These are phyloP conservation scores for Lepidochitona cinerea DNA, from an alignment of 2,888 invertebrate genomes.

Conservation along the genomic window DNA sequence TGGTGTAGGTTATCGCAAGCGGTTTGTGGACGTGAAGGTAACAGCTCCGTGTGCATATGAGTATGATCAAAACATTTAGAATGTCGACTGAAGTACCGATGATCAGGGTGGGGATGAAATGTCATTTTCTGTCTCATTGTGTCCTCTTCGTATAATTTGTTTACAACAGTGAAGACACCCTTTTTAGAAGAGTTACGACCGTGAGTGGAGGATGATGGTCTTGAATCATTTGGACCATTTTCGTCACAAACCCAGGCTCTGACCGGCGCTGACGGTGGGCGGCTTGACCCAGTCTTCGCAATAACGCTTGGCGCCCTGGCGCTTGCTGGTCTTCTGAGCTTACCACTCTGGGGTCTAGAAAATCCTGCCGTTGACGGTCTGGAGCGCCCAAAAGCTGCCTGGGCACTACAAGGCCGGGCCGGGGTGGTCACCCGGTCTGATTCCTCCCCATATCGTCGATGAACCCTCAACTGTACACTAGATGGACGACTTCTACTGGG, in stretches of 20 bases:
- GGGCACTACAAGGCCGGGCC: slow-evolving; percentile 13
- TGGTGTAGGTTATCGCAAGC: slow-evolving; percentile 39
- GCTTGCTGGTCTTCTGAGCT: background rate
- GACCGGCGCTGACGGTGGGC: slow-evolving; percentile 24
- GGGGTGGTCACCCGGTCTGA: background rate
- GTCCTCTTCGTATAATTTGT: slow-evolving; percentile 43
- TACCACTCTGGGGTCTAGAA: background rate
- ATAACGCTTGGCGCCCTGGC: slow-evolving; percentile 4
- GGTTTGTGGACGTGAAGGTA: slow-evolving; percentile 40
- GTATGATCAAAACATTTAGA: slow-evolving; percentile 49
- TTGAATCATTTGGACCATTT: slow-evolving; percentile 34
- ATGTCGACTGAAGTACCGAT: slow-evolving; percentile 52
- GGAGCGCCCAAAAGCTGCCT: background rate
- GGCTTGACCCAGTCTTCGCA: background rate
- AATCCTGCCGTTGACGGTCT: background rate
- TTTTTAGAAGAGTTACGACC: slow-evolving; percentile 21
- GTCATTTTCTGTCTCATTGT: slow-evolving; percentile 23
- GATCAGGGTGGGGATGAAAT: slow-evolving; percentile 46
- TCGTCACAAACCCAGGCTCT: too few species aligned
- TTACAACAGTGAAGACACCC: slow-evolving; percentile 46
- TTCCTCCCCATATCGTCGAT: background rate
- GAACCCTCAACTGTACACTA: slow-evolving; percentile 21
- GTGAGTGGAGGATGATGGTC: background rate
- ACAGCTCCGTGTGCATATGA: slow-evolving; percentile 42
- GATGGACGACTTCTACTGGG: too few species aligned